These are phyloP conservation scores for Formica selysi DNA, from an alignment of 1,140 invertebrate genomes.

Conservation along the genomic window DNA sequence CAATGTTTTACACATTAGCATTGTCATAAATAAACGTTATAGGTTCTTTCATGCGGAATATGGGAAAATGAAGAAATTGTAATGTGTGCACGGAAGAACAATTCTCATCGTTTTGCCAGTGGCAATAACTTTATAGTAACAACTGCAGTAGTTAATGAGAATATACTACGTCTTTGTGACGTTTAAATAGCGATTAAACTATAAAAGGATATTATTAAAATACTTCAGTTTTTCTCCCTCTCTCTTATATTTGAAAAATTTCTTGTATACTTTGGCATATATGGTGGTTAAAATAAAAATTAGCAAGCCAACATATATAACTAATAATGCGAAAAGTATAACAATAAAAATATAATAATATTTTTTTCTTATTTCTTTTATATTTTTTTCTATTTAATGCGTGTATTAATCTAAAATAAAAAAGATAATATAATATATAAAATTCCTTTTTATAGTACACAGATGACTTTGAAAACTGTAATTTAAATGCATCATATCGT, in stretches of 20 bases:
- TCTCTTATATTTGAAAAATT: neutral
- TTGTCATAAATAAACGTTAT: slow-evolving; percentile 41
- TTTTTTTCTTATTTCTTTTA: too few species aligned
- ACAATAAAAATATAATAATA: too few species aligned
- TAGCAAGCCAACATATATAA: neutral
- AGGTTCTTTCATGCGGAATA: slow-evolving; percentile 52
- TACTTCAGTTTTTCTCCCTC: neutral
- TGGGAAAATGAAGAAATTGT: slow-evolving; percentile 48
- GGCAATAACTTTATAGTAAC: slow-evolving; percentile 31
- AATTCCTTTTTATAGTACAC: too few species aligned
- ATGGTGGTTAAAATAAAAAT: too few species aligned
- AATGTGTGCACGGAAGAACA: slow-evolving; percentile 4
- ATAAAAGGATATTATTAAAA: slow-evolving; percentile 2
- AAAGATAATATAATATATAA: too few species aligned
- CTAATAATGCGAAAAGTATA: neutral
- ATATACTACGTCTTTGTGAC: neutral
- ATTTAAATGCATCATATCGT: too few species aligned
- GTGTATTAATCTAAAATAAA: too few species aligned
- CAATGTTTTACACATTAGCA: slow-evolving; percentile 47
- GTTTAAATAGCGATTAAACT: neutral
- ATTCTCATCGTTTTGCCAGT: slow-evolving; percentile 35
- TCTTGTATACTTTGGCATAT: too few species aligned
- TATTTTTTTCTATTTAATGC: too few species aligned
- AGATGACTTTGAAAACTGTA: too few species aligned
- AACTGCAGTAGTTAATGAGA: neutral